Evolutionary conservation across 2,888 invertebrate species (phyloP).

Genomic region (Pogonocherus hispidulus): DNA sequence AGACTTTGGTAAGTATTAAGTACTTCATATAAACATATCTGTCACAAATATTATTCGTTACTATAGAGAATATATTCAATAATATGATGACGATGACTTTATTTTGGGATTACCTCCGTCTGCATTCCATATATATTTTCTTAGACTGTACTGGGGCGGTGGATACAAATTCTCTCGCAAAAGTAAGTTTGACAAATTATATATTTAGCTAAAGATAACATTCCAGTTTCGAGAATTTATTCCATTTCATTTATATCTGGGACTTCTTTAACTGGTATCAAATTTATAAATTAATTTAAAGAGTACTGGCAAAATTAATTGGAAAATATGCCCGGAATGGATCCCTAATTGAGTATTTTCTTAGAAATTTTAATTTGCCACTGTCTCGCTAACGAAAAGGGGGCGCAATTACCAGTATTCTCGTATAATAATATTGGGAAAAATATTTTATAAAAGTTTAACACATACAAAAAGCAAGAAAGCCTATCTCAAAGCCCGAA

Average conservation of each 20-base stretch:
- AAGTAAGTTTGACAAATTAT: constrained; percentile 18
- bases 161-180: too few species aligned
- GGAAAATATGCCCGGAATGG: constrained; percentile 33
- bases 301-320: constrained; percentile 35
- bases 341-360: constrained; percentile 32
- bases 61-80: too few species aligned
- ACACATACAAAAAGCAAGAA: too few species aligned
- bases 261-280: constrained; percentile 34
- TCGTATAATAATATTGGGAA: background rate
- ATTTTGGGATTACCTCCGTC: too few species aligned
- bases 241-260: constrained; percentile 31
- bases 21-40: too few species aligned
- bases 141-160: too few species aligned
- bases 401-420: background rate
- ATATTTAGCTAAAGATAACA: constrained; percentile 13
- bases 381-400: background rate
- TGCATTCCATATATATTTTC: too few species aligned
- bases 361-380: constrained; percentile 22
- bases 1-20: too few species aligned
- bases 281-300: constrained; percentile 39
- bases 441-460: background rate
- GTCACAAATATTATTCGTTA: too few species aligned
- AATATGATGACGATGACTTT: too few species aligned
- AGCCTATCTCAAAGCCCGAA: too few species aligned
- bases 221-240: constrained; percentile 10